A percentile compares a stretch with the other conserved stretches of the same genome.
Conservation (phyloP, 2,113 vertebrate species). For the Malurus alboscapulatus region DNA sequence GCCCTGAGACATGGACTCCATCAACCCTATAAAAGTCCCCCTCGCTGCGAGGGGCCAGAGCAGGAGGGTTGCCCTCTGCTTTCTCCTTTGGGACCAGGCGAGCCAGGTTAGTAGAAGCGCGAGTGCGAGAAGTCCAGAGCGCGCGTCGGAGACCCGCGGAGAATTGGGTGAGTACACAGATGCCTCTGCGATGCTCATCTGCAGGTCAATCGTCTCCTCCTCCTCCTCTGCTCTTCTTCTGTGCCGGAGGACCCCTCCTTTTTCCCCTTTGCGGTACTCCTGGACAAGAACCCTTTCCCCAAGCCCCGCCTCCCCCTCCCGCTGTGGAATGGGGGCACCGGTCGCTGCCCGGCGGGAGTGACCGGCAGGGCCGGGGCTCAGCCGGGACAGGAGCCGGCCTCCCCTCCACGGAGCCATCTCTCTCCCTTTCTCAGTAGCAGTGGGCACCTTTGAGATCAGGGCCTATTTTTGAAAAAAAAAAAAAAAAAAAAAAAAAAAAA, state of each 20-base stretch:
- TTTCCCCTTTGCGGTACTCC: not conserved
- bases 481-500: no score
- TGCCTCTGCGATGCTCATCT: not conserved
- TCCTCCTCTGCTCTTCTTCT: not conserved
- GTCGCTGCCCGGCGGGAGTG: not conserved
- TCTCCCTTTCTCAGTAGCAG: not conserved
- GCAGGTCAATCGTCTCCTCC: not conserved
- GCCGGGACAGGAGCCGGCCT: not conserved
- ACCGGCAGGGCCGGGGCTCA: not conserved
- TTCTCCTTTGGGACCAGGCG: not conserved
- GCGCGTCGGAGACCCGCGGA: not conserved
- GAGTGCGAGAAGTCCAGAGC: rapidly evolving
- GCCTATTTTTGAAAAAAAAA: not conserved
- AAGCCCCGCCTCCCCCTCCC: not conserved
- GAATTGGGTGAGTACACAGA: not conserved
- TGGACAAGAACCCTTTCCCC: not conserved
- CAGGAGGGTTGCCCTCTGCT: not conserved
- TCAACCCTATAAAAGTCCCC: rapidly evolving
- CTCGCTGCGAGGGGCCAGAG: not conserved
- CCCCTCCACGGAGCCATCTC: rapidly evolving
- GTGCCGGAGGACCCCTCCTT: not conserved
- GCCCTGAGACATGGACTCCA: not conserved
- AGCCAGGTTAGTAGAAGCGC: not conserved
- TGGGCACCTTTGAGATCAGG: not conserved
- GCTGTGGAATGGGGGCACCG: not conserved